Evolutionary conservation across 2,797 vertebrate genomes (phyloP), one percentile per base, ranked within the genome.

Genomic region (Coregonus sp.): DNA sequence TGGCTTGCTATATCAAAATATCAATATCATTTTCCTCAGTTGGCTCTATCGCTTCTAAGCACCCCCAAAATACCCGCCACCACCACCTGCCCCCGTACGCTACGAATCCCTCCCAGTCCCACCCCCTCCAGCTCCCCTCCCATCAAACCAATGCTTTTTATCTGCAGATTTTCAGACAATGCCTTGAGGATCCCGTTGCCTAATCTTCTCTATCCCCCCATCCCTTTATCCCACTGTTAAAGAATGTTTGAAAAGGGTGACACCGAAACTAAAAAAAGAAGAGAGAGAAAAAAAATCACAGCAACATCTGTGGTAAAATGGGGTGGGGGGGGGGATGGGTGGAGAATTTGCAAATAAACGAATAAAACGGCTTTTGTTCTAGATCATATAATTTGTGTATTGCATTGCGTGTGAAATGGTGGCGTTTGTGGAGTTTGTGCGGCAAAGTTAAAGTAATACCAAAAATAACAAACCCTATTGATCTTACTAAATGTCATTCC

Each of bases 101-200:
- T 66, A 47, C 74, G 40, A 65, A 68, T 56, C 65, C 59, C 70
- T 37, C 76, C 66, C 5, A 29, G 75, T 70, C 77, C 61, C 73
- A 52, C 71, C 82, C 76, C 82, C 73, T 37, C 75, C 75, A 47
- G 63, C 81, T 73, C 77, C 83, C 80, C 75, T 40, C 78, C 86
- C 80, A 56, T 79, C 78, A 81, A 87, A 87, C 87, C 85, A 83
- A 72, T 85, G 90, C 89, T 84, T 89, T 94, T 94, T 96, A 98
- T 97, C 95, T 97, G 93, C 96, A 95, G 96, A 95, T 96, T 96
- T 93, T 94, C 94, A 95, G 96, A 97, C 96, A 98, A 95, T 95
- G 94, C 96, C 97, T 95, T 94, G 95, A 97, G 96, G 95, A 95
- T 96, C 95, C 94, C 91, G 82, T 94, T 87, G 91, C 95, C 95